Conservation (phyloP, 2,797 vertebrate species). For the Lates japonicus region DNA sequence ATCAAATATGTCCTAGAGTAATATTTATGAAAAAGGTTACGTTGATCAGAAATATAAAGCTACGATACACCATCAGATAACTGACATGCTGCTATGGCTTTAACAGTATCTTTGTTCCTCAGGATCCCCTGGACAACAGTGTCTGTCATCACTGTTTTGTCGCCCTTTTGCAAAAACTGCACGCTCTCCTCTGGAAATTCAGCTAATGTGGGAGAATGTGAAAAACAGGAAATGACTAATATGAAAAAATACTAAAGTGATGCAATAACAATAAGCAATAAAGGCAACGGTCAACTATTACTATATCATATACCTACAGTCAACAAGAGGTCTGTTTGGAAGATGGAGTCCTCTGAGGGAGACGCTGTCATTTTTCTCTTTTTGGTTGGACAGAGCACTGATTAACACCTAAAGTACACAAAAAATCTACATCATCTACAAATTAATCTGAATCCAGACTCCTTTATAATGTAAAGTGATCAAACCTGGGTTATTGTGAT, state of each 20-base stretch:
- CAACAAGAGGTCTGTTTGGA: constrained; percentile 82
- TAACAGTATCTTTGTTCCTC: constrained; percentile 87
- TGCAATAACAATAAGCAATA: not conserved
- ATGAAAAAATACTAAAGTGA: not conserved
- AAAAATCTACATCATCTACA: not conserved
- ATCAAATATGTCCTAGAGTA: not conserved
- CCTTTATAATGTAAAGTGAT: not conserved
- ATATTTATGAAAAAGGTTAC: not conserved
- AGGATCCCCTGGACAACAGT: constrained; percentile 85
- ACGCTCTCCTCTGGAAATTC: constrained; percentile 85
- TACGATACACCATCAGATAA: not conserved
- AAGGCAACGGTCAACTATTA: constrained; percentile 6
- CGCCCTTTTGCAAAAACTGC: constrained; percentile 77
- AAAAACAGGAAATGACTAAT: constrained; percentile 5
- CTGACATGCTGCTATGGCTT: constrained; percentile 81
- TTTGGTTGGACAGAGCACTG: constrained; percentile 83
- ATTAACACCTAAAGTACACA: constrained; percentile 85
- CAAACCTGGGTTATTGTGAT: constrained; percentile 86
- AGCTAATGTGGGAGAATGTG: constrained; percentile 68
- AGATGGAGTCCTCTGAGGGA: constrained; percentile 84
- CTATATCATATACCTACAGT: constrained; percentile 74
- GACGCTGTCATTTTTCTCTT: constrained; percentile 88
- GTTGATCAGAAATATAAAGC: not conserved
- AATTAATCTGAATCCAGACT: not conserved
- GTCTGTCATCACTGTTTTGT: constrained; percentile 82